Conservation (phyloP, 2,797 vertebrate genomes). For the Bufotes viridis region DNA sequence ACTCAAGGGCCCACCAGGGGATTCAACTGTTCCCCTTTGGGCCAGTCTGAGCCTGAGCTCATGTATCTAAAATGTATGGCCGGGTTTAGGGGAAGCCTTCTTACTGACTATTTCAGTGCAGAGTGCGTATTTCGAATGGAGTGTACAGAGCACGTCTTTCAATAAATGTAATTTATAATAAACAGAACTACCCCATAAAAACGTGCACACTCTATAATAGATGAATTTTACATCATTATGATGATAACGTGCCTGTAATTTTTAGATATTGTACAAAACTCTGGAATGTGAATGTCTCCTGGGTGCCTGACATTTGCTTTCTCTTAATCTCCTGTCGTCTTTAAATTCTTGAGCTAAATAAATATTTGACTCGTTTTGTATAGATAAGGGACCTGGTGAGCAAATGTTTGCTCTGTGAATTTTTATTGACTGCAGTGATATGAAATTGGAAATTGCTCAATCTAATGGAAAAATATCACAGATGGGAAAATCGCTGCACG, state of each 20-base stretch:
- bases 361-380: conserved; percentile 49
- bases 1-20: no score
- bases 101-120: no score
- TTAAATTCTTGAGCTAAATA: conserved; percentile 44
- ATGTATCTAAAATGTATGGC: no score
- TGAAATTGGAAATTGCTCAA: conserved; percentile 22
- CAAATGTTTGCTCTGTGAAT: conserved; percentile 38
- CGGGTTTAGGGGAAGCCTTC: no score
- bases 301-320: conserved; percentile 21
- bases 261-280: conserved; percentile 14
- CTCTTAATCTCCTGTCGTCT: conserved; percentile 13
- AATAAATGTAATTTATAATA: neutral
- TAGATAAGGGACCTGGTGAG: conserved; percentile 36
- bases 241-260: neutral
- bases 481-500: neutral
- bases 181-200: neutral
- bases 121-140: no score
- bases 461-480: conserved; percentile 4
- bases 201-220: neutral
- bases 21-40: no score
- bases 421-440: conserved; percentile 35
- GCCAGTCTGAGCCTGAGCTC: no score
- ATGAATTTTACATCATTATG: neutral
- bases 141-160: neutral
- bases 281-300: conserved; percentile 19